Conservation (phyloP, 2,113 vertebrate genomes). For the Neoarius graeffei region DNA sequence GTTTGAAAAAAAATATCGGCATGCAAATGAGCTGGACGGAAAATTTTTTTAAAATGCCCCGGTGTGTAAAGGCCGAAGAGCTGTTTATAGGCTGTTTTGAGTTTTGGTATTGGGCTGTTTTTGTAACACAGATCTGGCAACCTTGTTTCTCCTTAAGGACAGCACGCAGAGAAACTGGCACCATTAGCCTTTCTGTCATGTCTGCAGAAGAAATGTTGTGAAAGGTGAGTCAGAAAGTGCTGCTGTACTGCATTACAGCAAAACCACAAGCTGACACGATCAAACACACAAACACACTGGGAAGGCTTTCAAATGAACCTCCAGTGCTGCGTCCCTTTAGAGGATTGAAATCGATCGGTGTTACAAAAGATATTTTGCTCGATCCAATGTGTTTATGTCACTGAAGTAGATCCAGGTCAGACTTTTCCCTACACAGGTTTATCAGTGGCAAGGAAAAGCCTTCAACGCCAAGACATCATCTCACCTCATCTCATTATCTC, state of each 20-base stretch:
- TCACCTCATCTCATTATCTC: too few relatives aligned
- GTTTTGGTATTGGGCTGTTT: neutral
- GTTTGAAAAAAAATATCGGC: too few relatives aligned
- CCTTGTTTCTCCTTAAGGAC: neutral
- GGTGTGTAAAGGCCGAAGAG: neutral
- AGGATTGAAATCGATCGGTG: neutral
- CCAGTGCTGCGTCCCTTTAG: neutral
- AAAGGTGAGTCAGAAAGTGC: constrained; percentile 22
- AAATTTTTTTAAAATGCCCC: too few relatives aligned
- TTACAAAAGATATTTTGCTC: constrained; percentile 12
- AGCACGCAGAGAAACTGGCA: constrained; percentile 3
- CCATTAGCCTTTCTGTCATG: neutral
- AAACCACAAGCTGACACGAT: constrained; percentile 19
- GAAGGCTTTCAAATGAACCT: constrained; percentile 1
- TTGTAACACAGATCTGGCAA: neutral
- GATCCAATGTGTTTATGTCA: neutral
- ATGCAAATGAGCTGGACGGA: too few relatives aligned
- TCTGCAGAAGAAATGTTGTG: neutral
- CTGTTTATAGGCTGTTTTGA: neutral
- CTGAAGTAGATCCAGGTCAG: neutral
- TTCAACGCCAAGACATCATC: neutral
- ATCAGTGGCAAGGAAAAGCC: neutral
- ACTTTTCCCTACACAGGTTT: neutral
- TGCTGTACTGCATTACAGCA: constrained; percentile 25
- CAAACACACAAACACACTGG: neutral